Evolutionary conservation across 2,113 vertebrate species (phyloP).

Genomic region (Tautogolabrus adspersus): DNA sequence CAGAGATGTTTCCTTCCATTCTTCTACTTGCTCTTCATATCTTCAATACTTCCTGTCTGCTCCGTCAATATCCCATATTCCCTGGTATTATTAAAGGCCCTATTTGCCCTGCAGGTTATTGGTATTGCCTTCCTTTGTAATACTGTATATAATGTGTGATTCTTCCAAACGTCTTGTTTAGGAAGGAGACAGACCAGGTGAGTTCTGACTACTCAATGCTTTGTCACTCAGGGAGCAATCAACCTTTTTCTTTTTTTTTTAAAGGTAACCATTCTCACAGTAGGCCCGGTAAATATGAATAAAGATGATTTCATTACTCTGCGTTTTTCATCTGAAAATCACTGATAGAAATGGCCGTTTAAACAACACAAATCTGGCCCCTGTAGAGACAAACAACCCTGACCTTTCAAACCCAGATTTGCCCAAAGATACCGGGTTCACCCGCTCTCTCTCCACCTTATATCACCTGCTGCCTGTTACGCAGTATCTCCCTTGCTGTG

Average conservation of each 20-base stretch:
- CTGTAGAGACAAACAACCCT: neutral
- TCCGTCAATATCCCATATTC: neutral
- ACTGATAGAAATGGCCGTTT: neutral
- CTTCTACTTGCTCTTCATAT: constrained; percentile 6
- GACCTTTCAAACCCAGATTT: neutral
- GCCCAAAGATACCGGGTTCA: neutral
- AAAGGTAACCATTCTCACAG: too few relatives aligned
- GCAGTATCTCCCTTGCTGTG: constrained; percentile 17
- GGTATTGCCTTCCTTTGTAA: too few relatives aligned
- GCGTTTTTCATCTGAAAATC: too few relatives aligned
- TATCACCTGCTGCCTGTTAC: neutral
- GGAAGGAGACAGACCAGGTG: too few relatives aligned
- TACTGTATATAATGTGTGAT: too few relatives aligned
- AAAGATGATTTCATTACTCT: too few relatives aligned
- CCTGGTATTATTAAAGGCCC: neutral
- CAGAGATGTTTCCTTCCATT: neutral
- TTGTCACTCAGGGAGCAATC: too few relatives aligned
- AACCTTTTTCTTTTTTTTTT: too few relatives aligned
- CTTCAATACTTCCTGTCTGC: neutral
- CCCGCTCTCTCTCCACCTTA: neutral
- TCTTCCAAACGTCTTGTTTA: too few relatives aligned
- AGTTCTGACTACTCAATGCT: too few relatives aligned
- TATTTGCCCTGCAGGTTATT: constrained; percentile 40
- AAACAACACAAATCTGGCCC: too few relatives aligned
- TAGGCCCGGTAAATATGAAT: too few relatives aligned